Base-by-base conservation (phyloP, 2,113 vertebrate species). In the Tretioscincus oriximinensis region DNA sequence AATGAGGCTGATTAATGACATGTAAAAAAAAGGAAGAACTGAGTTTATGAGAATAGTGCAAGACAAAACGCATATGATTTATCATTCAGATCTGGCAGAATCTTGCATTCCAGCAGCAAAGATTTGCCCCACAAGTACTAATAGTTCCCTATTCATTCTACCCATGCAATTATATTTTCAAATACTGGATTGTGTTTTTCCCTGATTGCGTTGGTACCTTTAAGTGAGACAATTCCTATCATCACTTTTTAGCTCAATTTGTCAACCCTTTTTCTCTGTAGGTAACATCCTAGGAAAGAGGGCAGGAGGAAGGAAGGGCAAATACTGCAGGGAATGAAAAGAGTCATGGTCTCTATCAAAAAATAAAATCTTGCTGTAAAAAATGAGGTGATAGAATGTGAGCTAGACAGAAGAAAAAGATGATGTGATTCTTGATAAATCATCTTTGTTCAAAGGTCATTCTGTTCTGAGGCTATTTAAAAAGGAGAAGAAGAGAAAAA, bases 211-310 rank as follows among this genome's bases (percentile, higher is more conserved):
- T 66, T 64, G 65, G 26, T 64, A 70, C 80, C 74, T 74, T 87
- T 82, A 86, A n/a, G 41, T 11, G 80, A 89, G 78, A 78, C 84
- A 87, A 90, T 91, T 75, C 81, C 88, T 81, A 81, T 76, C 77
- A 86, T 70, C 85, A 80, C 81, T 35, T 90, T n/a, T 89, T 81
- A 89, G 84, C 87, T 92, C 85, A 80, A 91, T 82, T 82, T 81
- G 63, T 87, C 83, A 84, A 70, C 83, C 86, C 82, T 77, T 86
- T 86, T 71, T 87, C 49, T 86, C 80, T 80, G 81, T 89, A 90
- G 67, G 28, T 18, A 88, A 81, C 65, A 87, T 87, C 66, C 72
- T 84, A 70, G 8, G 22, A 76, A 76, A 61, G 31, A 58, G 26
- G 61, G 66, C 28, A 35, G 65, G 22, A 51, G 28, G 47, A 11